A percentile compares a stretch with the other conserved stretches of the same genome.
Conservation (phyloP, 2,888 invertebrate genomes). For the Graphium colonna region DNA sequence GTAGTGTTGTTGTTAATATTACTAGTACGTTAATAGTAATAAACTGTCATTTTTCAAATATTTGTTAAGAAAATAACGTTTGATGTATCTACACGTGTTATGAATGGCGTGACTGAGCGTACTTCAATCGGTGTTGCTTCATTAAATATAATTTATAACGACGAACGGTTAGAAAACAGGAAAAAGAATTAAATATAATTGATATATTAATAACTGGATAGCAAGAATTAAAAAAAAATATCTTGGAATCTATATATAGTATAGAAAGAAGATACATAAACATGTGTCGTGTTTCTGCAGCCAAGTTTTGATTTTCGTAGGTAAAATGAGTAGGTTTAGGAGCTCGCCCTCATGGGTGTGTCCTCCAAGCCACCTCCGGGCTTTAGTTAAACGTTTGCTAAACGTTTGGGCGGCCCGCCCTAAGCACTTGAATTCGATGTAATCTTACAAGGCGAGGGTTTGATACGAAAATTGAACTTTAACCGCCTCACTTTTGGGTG, state of each 20-base stretch:
- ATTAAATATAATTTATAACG: no score
- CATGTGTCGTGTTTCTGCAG: no score
- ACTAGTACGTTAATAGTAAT: no score
- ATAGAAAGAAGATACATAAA: no score
- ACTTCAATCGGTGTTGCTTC: no score
- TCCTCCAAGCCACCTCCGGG: slow-evolving; percentile 58
- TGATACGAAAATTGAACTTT: slow-evolving; percentile 40
- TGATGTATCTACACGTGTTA: no score
- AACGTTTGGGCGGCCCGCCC: slow-evolving; percentile 81
- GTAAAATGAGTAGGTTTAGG: slow-evolving; percentile 8
- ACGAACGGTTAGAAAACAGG: no score
- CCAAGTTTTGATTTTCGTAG: slow-evolving; percentile 3
- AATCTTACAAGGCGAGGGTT: slow-evolving; percentile 34
- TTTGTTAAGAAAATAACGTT: neutral
- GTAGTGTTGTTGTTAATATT: no score
- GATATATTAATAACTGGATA: no score
- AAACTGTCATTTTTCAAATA: neutral
- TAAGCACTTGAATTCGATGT: slow-evolving; percentile 54
- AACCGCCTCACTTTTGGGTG: slow-evolving; percentile 31
- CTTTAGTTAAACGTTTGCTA: slow-evolving; percentile 75
- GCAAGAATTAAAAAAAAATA: no score
- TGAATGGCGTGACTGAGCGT: no score
- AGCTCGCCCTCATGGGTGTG: slow-evolving; percentile 65
- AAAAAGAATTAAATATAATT: neutral
- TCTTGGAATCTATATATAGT: no score